Evolutionary conservation across 2,113 vertebrate species (phyloP).

Genomic region (Macquaria ambigua): DNA sequence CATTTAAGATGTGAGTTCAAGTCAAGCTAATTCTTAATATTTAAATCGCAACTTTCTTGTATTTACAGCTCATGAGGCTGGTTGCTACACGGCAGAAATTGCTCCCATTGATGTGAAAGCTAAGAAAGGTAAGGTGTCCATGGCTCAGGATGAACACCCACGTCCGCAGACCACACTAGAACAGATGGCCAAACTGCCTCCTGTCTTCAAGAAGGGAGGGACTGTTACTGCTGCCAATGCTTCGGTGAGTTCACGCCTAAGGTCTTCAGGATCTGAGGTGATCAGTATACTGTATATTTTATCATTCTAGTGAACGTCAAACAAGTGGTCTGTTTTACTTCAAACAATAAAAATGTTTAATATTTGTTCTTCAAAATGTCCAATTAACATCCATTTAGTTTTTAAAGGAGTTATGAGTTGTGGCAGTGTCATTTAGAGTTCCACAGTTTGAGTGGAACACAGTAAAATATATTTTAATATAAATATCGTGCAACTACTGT

Average conservation of each 20-base stretch:
- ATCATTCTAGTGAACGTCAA: not conserved
- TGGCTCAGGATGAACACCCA: slow-evolving; percentile 94
- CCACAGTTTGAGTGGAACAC: not conserved
- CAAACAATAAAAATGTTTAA: not conserved
- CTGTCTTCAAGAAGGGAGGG: slow-evolving; percentile 95
- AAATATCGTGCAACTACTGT: not conserved
- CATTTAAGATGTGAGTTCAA: not conserved
- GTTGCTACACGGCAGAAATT: slow-evolving; percentile 91
- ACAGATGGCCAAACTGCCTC: slow-evolving; percentile 89
- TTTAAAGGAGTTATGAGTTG: not conserved
- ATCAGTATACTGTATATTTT: not conserved
- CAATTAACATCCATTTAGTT: not conserved
- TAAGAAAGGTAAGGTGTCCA: slow-evolving; percentile 89
- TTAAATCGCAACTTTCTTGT: slow-evolving; percentile 6
- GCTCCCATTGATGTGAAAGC: slow-evolving; percentile 94
- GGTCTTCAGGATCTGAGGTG: not conserved
- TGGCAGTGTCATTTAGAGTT: not conserved
- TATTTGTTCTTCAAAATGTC: not conserved
- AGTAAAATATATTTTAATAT: slow-evolving; percentile 5
- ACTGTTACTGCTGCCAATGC: slow-evolving; percentile 96
- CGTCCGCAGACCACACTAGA: slow-evolving; percentile 94
- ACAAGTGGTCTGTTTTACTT: not conserved
- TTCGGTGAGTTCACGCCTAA: slow-evolving; percentile 85
- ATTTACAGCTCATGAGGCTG: slow-evolving; percentile 90
- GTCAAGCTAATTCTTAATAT: not conserved